A percentile compares a stretch with the other conserved stretches of the same genome.
Conservation (phyloP, 2,113 vertebrate genomes). For the Crocuta crocuta region DNA sequence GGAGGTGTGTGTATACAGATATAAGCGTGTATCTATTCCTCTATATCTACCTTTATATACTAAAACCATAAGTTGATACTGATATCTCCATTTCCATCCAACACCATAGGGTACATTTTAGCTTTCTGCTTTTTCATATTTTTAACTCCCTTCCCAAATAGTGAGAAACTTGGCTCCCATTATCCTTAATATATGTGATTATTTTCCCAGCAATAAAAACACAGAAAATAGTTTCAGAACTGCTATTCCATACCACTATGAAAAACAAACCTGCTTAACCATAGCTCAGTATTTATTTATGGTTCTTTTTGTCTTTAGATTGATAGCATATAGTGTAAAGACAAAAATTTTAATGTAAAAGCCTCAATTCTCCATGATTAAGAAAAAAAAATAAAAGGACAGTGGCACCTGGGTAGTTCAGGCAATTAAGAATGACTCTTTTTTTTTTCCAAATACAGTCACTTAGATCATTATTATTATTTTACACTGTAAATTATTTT, state of each 20-base stretch:
- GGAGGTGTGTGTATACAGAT: background rate
- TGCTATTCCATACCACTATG: background rate
- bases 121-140: background rate
- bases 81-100: background rate
- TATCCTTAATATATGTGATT: background rate
- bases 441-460: too few species aligned
- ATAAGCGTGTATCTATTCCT: background rate
- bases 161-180: background rate
- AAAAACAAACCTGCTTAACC: background rate
- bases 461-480: too few species aligned
- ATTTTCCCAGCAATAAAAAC: background rate
- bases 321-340: background rate
- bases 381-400: too few species aligned
- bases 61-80: background rate
- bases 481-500: too few species aligned
- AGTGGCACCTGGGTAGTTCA: too few species aligned
- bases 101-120: background rate
- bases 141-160: background rate
- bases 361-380: background rate
- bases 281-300: background rate
- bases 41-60: background rate
- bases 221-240: background rate
- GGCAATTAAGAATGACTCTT: too few species aligned
- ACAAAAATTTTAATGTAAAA: background rate
- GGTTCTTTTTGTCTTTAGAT: background rate